Evolutionary conservation across 2,113 vertebrate genomes (phyloP), one percentile per base, ranked within the genome.

Genomic region (Pogona vitticeps): DNA sequence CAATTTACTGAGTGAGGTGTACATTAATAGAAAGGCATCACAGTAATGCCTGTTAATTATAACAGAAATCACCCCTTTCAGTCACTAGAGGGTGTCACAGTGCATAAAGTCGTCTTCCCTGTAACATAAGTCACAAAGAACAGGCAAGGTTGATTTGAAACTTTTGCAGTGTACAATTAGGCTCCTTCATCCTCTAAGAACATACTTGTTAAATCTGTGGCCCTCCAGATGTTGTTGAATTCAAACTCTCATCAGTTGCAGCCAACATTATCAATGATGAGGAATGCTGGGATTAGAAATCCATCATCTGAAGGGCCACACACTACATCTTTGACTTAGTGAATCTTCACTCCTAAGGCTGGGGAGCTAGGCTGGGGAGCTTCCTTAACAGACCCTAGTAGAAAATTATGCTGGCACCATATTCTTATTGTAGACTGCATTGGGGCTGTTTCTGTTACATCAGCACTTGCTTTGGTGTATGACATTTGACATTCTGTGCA

Each of bases 1-100:
- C 15, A 70, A 68, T 15, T 40, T 70, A 21, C 1, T 78, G 26
- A 78, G 13, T 28, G 17, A 20, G 9, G n/a, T 40, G 9, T 46
- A 17, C 31, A 65, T 18, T 76, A 85, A 79, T 12, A 12, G 1
- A 79, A 79, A 33, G 2, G 18, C 23, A 79, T 85, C 5, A 23
- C 70, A 17, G 46, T 36, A 28, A 13, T 65, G 58, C 3, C 21
- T 52, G 4, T 46, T 61, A 61, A 72, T 36, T n/a, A 65, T 38
- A 63, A 26, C 67, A 80, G 77, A 76, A 46, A 1, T 80, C 31
- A 31, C 40, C 10, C 65, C 20, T 21, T 70, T 38, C 17, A 46
- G 61, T 76, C 88, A 81, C 61, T 76, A 81, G 71, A 68, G 83
- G 71, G 79, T 33, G 71, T 33, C 26, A 81, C 63, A 71, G 61